Conservation (phyloP, 2,797 vertebrate species). For the Carapus acus region DNA sequence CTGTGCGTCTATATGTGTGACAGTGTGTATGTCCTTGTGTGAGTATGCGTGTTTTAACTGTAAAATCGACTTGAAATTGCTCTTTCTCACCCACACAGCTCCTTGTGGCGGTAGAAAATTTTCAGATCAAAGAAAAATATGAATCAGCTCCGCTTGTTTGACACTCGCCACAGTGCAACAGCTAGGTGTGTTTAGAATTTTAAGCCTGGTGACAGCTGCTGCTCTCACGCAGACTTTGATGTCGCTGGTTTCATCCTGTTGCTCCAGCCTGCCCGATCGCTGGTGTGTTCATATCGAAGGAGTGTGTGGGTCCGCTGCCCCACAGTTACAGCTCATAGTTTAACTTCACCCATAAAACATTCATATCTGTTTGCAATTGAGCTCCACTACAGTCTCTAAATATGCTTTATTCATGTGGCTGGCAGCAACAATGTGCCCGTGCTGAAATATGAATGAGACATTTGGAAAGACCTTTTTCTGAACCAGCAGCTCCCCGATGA, state of each 20-base stretch:
- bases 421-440: constrained; percentile 47
- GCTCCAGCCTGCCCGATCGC: constrained; percentile 16
- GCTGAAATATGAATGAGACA: constrained; percentile 69
- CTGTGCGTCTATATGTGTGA: too few relatives aligned
- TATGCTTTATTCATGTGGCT: constrained; percentile 66
- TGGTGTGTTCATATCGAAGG: constrained; percentile 32
- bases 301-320: constrained; percentile 20
- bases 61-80: constrained; percentile 17
- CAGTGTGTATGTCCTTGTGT: too few relatives aligned
- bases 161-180: constrained; percentile 19
- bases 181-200: constrained; percentile 22
- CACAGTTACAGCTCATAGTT: constrained; percentile 47
- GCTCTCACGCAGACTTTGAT: constrained; percentile 28
- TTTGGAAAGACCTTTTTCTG: constrained; percentile 51
- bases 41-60: constrained; percentile 1
- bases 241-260: constrained; percentile 12
- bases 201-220: constrained; percentile 12
- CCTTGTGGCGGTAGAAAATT: constrained; percentile 3
- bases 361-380: constrained; percentile 63
- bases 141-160: constrained; percentile 15
- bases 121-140: constrained; percentile 9
- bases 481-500: constrained; percentile 49
- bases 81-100: constrained; percentile 3
- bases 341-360: constrained; percentile 65
- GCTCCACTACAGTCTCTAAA: constrained; percentile 50